phyloP scores from a whole-genome alignment of 2,797 vertebrate genomes.

The Rhinatrema bivittatum region DNA sequence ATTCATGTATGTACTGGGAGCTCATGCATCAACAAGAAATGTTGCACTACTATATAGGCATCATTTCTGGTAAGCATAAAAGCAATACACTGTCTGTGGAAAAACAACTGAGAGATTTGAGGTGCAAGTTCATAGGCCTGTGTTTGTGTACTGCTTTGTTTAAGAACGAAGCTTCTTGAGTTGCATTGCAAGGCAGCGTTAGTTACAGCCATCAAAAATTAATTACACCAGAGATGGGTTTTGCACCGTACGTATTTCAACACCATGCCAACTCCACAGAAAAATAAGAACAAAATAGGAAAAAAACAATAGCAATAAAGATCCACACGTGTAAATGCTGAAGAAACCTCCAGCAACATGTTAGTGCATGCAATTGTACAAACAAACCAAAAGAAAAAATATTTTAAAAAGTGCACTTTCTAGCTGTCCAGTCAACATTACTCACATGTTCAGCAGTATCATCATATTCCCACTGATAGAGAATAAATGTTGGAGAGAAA shows the following conservation, averaged over 20 bases:
- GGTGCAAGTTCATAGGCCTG: too few relatives aligned
- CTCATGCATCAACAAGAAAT: too few relatives aligned
- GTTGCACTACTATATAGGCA: too few relatives aligned
- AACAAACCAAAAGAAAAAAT: conserved; percentile 8
- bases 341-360: conserved; percentile 11
- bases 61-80: too few relatives aligned
- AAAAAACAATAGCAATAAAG: too few relatives aligned
- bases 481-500: conserved; percentile 49
- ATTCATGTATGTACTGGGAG: too few relatives aligned
- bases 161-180: background rate
- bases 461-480: conserved; percentile 96
- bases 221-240: background rate
- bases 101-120: too few relatives aligned
- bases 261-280: conserved; percentile 30
- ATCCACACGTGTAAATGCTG: background rate
- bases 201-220: conserved; percentile 35
- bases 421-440: conserved; percentile 46
- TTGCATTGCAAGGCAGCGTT: conserved; percentile 24
- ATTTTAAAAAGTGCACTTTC: conserved; percentile 18
- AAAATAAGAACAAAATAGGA: conserved; percentile 14
- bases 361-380: conserved; percentile 53
- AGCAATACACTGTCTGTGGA: too few relatives aligned
- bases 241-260: conserved; percentile 10
- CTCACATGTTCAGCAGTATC: conserved; percentile 98
- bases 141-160: background rate